These are phyloP conservation scores for Tetramorium simillimum DNA, from an alignment of 1,140 invertebrate genomes.

Conservation along the genomic window DNA sequence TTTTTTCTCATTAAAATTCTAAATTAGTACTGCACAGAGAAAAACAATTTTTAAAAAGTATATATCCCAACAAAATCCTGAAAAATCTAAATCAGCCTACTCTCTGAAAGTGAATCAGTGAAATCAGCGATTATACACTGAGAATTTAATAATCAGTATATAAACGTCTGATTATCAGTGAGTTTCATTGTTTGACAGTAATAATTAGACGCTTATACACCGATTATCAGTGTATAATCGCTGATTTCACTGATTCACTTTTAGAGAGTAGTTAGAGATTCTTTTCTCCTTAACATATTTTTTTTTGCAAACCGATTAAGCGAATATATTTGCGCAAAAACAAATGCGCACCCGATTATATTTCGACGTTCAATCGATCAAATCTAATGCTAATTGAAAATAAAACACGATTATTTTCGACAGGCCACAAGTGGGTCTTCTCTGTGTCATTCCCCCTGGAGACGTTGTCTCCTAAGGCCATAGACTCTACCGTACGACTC, in stretches of 20 bases:
- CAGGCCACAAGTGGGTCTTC: slow-evolving; percentile 38
- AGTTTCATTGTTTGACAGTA: no score
- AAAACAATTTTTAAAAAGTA: not conserved
- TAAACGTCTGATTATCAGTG: no score
- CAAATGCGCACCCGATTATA: not conserved
- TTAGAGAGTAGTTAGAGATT: no score
- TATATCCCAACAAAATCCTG: not conserved
- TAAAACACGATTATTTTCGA: not conserved
- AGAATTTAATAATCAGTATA: no score
- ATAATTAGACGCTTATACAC: no score
- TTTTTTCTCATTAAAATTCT: not conserved
- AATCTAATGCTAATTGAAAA: not conserved
- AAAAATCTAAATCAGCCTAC: not conserved
- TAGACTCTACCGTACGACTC: slow-evolving; percentile 55
- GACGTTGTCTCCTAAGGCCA: slow-evolving; percentile 5
- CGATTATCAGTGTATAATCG: no score
- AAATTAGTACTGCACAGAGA: not conserved
- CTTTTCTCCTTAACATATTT: slow-evolving; percentile 18
- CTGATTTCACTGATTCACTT: no score
- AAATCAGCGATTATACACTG: no score
- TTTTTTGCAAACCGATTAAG: not conserved
- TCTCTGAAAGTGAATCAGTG: no score
- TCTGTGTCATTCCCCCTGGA: slow-evolving; percentile 48
- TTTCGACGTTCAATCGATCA: not conserved
- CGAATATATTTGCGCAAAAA: not conserved